phyloP scores from a whole-genome alignment of 1,140 invertebrate species.

The Drosophila truncata region DNA sequence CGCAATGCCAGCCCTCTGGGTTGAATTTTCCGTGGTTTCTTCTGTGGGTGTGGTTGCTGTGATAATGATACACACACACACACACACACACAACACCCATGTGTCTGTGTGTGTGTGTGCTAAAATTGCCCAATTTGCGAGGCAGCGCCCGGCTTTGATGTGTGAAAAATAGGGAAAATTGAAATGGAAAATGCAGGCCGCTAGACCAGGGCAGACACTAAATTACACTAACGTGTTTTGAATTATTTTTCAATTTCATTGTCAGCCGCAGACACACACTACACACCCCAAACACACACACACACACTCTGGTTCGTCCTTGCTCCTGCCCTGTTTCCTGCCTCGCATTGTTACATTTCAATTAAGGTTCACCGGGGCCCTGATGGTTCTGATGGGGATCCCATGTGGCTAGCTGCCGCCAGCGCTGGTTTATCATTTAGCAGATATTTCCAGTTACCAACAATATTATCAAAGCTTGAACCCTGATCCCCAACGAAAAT shows the following conservation, averaged over 20 bases:
- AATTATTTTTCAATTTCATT: slow-evolving; percentile 84
- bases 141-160: slow-evolving; percentile 72
- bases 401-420: slow-evolving; percentile 26
- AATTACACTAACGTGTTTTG: slow-evolving; percentile 84
- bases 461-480: slow-evolving; percentile 66
- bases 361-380: slow-evolving; percentile 63
- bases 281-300: slow-evolving; percentile 17
- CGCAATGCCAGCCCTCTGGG: slow-evolving; percentile 51
- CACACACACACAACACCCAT: slow-evolving; percentile 5
- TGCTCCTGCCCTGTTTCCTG: slow-evolving; percentile 62
- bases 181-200: slow-evolving; percentile 29
- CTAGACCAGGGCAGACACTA: slow-evolving; percentile 57
- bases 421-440: slow-evolving; percentile 79
- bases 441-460: slow-evolving; percentile 68
- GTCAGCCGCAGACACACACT: slow-evolving; percentile 63
- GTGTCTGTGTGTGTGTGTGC: slow-evolving; percentile 16
- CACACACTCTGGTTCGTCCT: slow-evolving; percentile 21
- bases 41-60: slow-evolving; percentile 70
- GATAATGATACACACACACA: slow-evolving; percentile 81
- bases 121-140: slow-evolving; percentile 79
- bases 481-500: slow-evolving; percentile 57
- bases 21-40: slow-evolving; percentile 37
- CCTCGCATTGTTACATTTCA: slow-evolving; percentile 80
- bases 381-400: background rate
- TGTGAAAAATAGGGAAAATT: slow-evolving; percentile 73